These are phyloP conservation scores for Eulemur coronatus DNA, from an alignment of 2,797 vertebrate species.

Conservation along the genomic window DNA sequence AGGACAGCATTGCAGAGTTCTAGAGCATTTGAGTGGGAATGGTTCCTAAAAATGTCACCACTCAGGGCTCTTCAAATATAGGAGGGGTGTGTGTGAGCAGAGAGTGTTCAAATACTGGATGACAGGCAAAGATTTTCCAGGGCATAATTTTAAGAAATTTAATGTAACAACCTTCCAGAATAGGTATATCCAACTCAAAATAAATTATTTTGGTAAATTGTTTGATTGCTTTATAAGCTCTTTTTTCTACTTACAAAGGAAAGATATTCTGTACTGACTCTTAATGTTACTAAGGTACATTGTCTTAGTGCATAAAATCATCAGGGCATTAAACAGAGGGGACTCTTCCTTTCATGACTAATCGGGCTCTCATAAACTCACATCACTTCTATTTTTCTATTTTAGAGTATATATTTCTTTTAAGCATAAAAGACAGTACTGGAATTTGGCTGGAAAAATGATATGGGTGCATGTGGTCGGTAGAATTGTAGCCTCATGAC, in stretches of 20 bases:
- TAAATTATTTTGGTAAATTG: neutral
- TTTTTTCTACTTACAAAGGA: neutral
- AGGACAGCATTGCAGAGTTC: neutral
- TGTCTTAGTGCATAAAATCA: neutral
- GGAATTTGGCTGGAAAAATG: neutral
- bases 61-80: neutral
- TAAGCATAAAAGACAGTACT: neutral
- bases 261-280: neutral
- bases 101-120: neutral
- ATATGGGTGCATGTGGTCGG: neutral
- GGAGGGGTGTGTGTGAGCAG: rapidly evolving
- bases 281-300: neutral
- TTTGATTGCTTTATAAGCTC: neutral
- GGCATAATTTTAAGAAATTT: neutral
- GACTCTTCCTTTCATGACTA: neutral
- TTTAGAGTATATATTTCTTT: neutral
- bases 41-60: neutral
- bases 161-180: neutral
- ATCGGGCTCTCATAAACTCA: neutral
- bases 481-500: neutral
- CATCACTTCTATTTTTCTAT: neutral
- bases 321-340: neutral
- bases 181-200: neutral
- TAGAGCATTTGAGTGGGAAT: neutral
- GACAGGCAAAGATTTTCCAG: neutral